Base-by-base conservation (phyloP, 1,140 invertebrate genomes). In the Phthorimaea operculella region DNA sequence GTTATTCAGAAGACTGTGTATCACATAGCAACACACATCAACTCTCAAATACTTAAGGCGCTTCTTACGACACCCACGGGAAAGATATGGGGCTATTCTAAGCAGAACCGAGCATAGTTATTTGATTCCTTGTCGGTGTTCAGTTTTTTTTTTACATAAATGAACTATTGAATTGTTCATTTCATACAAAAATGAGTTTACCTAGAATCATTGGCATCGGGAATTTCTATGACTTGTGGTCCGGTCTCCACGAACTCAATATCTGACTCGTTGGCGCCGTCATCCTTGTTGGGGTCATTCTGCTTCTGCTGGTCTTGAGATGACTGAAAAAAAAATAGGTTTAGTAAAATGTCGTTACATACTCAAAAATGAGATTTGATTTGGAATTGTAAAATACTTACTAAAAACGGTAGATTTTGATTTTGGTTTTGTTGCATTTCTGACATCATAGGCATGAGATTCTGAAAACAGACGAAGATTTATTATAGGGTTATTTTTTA, bases 181-280 rank as follows among this genome's bases (percentile, higher is more conserved):
- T n/a, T n/a, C n/a, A n/a, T n/a, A n/a, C n/a, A n/a, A n/a, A n/a
- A n/a, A n/a, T n/a, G n/a, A 55, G 58, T 39, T 62, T 16, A 82
- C 78, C 80, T 79, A 14, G 77, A 82, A 61, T 83, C 80, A 68
- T 83, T 83, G 11, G 74, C 79, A 50, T 83, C 81, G n/a, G 80
- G 76, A 66, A 82, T 85, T 64, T 83, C 80, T 45, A 83, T 82
- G 45, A 81, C 78, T 60, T 83, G 76, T 7, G 81, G 79, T 0
- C 81, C 81, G 0, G 78, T 72, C 48, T 84, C 81, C 33, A 84
- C 81, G 57, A 84, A 84, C 56, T 84, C 81, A 51, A 84, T 84
- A 49, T 84, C 81, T 0, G 81, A 83, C 58, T 84, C 81, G 51
- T 81, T 81, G 10, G 70, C 78, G 60, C 76, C 67, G 33, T 83